Base-by-base conservation (phyloP, 2,113 vertebrate genomes). In the Ploceus nigricollis region DNA sequence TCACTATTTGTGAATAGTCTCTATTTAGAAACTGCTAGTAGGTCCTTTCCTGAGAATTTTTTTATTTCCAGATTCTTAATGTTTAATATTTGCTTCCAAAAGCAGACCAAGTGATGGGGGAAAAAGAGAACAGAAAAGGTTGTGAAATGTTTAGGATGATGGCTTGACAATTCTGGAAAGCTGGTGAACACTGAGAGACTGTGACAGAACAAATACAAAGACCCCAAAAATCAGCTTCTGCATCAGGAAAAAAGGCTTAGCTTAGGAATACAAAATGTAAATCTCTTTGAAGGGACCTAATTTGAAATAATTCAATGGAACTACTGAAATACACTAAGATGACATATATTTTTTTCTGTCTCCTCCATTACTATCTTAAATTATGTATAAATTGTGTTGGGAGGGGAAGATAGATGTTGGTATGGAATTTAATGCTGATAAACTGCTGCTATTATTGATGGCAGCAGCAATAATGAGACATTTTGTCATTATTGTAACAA, bases 401-500 rank as follows among this genome's bases (percentile, higher is more conserved):
- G 86, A 91, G 22, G 35, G 9, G 28, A 91, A 93, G 93, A 89
- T 39, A 63, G 47, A 95, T 54, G 69, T 82, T 72, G 63, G 70
- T 54, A 48, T 22, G 35, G 76, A 94, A 90, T 90, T 95, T 93
- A 87, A 89, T 69, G 70, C 50, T 84, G 81, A 93, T 78, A 79
- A 87, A 87, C 37, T 54, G 87, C 82, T 75, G 80, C 88, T 82
- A 4, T 81, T 94, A 93, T 84, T 86, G 86, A 94, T 78, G 77
- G 73, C 21, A 61, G 68, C 64, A 77, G 89, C 60, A 58, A 40
- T 95, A 95, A 95, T 72, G 76, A 91, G 92, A 92, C 56, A 44
- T 51, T 93, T 80, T 89, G 60, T 87, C 94, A 72, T 91, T 81
- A 94, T 28, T 77, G 61, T 40, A 85, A 87, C 51, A 91, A 94